Conservation (phyloP, 2,888 invertebrate genomes). For the Oligia latruncula region DNA sequence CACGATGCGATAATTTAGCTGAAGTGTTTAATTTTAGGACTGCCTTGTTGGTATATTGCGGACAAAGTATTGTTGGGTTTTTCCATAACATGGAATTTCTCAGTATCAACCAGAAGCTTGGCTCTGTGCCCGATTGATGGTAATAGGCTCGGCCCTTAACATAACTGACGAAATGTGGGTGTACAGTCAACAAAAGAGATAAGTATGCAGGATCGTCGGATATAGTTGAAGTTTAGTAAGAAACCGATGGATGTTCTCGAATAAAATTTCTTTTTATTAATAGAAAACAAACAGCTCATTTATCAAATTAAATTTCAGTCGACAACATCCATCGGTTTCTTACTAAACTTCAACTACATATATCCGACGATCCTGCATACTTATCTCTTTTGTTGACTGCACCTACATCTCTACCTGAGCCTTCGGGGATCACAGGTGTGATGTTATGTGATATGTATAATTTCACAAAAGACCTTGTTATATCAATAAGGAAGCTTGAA, state of each 20-base stretch:
- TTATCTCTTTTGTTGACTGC: no score
- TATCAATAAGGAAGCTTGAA: background rate
- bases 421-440: background rate
- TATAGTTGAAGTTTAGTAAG: no score
- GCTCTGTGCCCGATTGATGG: background rate
- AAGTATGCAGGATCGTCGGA: no score
- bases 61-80: background rate
- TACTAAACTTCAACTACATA: no score
- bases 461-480: background rate
- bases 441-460: background rate
- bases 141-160: background rate
- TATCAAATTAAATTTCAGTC: no score
- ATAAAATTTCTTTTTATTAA: no score
- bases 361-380: no score
- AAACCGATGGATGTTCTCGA: no score
- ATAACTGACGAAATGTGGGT: background rate
- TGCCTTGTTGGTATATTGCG: background rate
- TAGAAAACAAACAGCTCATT: no score
- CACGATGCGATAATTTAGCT: background rate
- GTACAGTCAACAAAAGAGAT: background rate
- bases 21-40: background rate
- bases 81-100: background rate
- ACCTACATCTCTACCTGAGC: background rate
- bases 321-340: no score
- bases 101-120: background rate